phyloP scores from a whole-genome alignment of 2,888 invertebrate genomes.

The Erpobdella octoculata region DNA sequence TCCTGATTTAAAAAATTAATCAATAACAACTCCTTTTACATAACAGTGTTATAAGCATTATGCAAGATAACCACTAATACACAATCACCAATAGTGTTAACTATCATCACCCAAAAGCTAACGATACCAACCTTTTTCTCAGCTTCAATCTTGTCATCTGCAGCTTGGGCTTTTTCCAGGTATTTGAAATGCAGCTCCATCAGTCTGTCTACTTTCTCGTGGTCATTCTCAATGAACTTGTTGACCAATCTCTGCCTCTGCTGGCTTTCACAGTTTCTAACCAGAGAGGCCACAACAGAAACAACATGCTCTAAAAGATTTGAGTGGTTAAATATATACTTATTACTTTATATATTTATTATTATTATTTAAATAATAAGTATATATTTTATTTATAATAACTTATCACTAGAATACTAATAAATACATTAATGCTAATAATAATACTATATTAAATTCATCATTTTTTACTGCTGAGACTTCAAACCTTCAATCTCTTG shows the following conservation, averaged over 20 bases:
- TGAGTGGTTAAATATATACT: neutral
- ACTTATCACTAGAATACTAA: neutral
- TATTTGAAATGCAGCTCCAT: slow-evolving; percentile 95
- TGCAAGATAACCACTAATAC: neutral
- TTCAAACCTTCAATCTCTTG: slow-evolving; percentile 89
- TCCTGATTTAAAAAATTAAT: slow-evolving; percentile 38
- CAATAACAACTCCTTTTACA: neutral
- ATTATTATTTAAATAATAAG: neutral
- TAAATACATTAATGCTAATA: too few relatives aligned
- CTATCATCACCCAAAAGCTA: slow-evolving; percentile 3
- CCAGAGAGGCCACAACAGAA: slow-evolving; percentile 83
- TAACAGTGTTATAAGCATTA: too few relatives aligned
- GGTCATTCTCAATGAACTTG: slow-evolving; percentile 95
- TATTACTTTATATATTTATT: neutral
- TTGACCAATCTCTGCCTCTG: slow-evolving; percentile 81
- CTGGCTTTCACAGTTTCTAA: slow-evolving; percentile 80
- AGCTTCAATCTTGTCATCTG: slow-evolving; percentile 68
- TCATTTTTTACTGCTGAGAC: too few relatives aligned
- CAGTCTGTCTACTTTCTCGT: slow-evolving; percentile 90
- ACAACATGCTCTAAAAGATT: slow-evolving; percentile 63
- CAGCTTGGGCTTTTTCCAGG: slow-evolving; percentile 77
- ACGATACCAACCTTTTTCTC: slow-evolving; percentile 47
- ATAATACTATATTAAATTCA: too few relatives aligned
- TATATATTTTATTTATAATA: neutral
- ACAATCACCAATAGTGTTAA: neutral